These are phyloP conservation scores for Toxostoma redivivum DNA, from an alignment of 2,113 vertebrate genomes.

Conservation along the genomic window DNA sequence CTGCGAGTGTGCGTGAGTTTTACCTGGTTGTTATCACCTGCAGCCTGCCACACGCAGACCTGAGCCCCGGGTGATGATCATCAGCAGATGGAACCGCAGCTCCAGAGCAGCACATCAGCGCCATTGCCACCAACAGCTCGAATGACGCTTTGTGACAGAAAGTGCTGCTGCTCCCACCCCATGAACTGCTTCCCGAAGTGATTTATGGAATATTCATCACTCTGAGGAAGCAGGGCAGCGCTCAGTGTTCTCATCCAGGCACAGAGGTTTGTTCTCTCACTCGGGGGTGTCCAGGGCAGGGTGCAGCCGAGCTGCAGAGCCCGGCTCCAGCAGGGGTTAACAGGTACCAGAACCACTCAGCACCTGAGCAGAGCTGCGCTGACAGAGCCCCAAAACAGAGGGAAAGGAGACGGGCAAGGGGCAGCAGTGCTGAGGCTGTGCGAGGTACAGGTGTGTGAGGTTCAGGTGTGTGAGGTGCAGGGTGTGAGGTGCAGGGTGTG, in stretches of 20 bases:
- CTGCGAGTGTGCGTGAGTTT: not conserved
- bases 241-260: not conserved
- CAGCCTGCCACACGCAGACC: not conserved
- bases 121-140: not conserved
- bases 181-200: not conserved
- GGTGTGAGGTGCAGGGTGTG: too few species aligned
- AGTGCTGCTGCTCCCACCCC: not conserved
- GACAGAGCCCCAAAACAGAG: fast-evolving
- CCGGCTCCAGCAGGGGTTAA: not conserved
- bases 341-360: fast-evolving
- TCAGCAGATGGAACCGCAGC: slow-evolving; percentile 7
- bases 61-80: not conserved
- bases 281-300: fast-evolving
- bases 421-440: not conserved
- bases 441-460: too few species aligned
- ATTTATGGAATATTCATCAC: not conserved
- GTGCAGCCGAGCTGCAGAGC: not conserved
- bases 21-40: not conserved
- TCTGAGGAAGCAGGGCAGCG: not conserved
- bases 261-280: too few species aligned
- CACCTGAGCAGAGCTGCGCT: not conserved
- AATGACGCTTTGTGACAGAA: not conserved
- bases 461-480: too few species aligned
- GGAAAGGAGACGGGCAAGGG: fast-evolving
- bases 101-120: not conserved